Evolutionary conservation across 2,113 vertebrate species (phyloP).

Genomic region (Laterallus jamaicensis): DNA sequence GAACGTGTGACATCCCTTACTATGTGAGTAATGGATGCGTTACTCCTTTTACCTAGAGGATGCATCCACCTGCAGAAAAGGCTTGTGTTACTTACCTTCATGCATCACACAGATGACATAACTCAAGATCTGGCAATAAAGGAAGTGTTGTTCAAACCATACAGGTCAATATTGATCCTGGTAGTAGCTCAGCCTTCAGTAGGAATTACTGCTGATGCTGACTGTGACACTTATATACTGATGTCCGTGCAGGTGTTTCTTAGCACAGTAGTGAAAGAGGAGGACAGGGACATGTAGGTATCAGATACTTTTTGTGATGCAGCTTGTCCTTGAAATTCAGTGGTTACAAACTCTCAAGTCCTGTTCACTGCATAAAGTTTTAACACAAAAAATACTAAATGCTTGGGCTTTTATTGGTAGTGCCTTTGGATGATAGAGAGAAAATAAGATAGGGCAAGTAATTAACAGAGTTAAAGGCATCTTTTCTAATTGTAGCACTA

Average conservation of each 20-base stretch:
- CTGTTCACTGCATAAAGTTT: not conserved
- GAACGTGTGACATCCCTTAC: not conserved
- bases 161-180: not conserved
- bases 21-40: not conserved
- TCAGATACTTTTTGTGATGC: not conserved
- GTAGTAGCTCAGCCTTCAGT: not conserved
- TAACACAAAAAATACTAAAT: not conserved
- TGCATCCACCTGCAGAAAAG: not conserved
- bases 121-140: not conserved
- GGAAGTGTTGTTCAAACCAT: not conserved
- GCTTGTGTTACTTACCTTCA: not conserved
- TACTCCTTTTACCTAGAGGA: not conserved
- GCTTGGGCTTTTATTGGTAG: not conserved
- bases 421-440: not conserved
- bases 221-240: not conserved
- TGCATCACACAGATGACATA: not conserved
- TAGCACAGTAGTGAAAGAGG: not conserved
- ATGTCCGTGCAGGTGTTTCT: not conserved
- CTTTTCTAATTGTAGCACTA: not conserved
- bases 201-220: not conserved
- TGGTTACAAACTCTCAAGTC: not conserved
- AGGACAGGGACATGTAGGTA: not conserved
- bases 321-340: not conserved
- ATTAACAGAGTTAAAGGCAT: not conserved
- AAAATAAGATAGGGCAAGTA: not conserved